phyloP scores from a whole-genome alignment of 2,797 vertebrate species.

The Craterocephalus amniculus region DNA sequence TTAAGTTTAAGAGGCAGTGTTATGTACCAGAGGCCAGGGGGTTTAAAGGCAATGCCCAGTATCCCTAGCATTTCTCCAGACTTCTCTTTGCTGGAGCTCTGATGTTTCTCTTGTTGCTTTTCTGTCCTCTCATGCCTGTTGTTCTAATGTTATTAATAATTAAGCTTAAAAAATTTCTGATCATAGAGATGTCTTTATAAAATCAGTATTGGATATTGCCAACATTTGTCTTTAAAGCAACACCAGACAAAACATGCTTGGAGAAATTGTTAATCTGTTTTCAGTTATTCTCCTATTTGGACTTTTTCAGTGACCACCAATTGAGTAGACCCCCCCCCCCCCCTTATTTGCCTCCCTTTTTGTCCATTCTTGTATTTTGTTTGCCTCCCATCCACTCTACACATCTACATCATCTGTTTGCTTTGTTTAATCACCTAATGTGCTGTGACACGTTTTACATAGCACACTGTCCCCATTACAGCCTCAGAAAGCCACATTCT shows the following conservation, averaged over 20 bases:
- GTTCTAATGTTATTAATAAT: neutral
- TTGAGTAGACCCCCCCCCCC: neutral
- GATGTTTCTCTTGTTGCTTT: neutral
- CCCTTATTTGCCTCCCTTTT: neutral
- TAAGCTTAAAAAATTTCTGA: neutral
- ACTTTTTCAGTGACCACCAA: neutral
- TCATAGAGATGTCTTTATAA: neutral
- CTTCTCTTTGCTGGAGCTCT: too few species aligned
- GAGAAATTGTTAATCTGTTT: neutral
- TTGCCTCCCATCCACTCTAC: constrained; percentile 10
- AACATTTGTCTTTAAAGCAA: neutral
- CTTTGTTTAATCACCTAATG: constrained; percentile 73
- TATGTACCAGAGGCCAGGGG: neutral
- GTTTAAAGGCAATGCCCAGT: neutral
- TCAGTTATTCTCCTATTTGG: neutral
- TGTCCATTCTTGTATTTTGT: neutral
- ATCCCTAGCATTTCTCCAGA: neutral
- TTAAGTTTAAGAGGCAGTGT: neutral
- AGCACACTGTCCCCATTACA: constrained; percentile 48
- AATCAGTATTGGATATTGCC: neutral
- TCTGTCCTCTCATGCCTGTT: neutral
- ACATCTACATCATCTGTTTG: constrained; percentile 61
- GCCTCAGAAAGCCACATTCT: constrained; percentile 62
- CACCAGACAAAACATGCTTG: neutral
- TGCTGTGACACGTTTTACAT: constrained; percentile 68